Base-by-base conservation (phyloP, 1,140 invertebrate species). In the Eurosta solidaginis region DNA sequence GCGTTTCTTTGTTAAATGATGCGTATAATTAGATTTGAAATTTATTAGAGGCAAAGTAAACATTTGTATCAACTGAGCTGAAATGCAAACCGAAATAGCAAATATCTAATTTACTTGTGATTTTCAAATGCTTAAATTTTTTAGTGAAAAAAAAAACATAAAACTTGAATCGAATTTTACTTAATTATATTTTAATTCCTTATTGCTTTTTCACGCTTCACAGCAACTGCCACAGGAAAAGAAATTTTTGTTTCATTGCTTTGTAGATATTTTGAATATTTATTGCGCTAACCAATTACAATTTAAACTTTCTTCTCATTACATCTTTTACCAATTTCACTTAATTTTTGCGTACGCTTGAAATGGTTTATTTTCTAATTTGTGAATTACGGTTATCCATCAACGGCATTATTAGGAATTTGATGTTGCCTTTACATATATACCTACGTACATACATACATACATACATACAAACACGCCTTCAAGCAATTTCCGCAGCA, bases 21-120 rank as follows among this genome's bases (percentile, higher is more conserved):
- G 59, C 59, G 33, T 40, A 22, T 40, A 68, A 68, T 68, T 68
- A 68, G 59, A 68, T 68, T 68, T 68, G 17, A 68, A 40, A 68
- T 68, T 68, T 40, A 68, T 29, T 68, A 29, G 5, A 68, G 10
- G n/a, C n/a, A n/a, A n/a, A n/a, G n/a, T n/a, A n/a, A n/a, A n/a
- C n/a, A n/a, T n/a, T n/a, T n/a, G 17, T 42, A 2, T 59, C 33
- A 29, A 33, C 9, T 59, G 54, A 2, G 4, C 4, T 59, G 22
- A n/a, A 59, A 36, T 20, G 0, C 17, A 59, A 29, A 27, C 29
- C 59, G 40, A 22, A 42, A n/a, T 5, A 52, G 4, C 27, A 17
- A 52, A n/a, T n/a, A n/a, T n/a, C n/a, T n/a, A n/a, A n/a, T n/a
- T n/a, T n/a, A n/a, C n/a, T n/a, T n/a, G n/a, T n/a, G n/a, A n/a